A percentile compares a stretch with the other conserved stretches of the same genome.
phyloP scores from a whole-genome alignment of 1,140 invertebrate genomes.

The Chymomyza costata region DNA sequence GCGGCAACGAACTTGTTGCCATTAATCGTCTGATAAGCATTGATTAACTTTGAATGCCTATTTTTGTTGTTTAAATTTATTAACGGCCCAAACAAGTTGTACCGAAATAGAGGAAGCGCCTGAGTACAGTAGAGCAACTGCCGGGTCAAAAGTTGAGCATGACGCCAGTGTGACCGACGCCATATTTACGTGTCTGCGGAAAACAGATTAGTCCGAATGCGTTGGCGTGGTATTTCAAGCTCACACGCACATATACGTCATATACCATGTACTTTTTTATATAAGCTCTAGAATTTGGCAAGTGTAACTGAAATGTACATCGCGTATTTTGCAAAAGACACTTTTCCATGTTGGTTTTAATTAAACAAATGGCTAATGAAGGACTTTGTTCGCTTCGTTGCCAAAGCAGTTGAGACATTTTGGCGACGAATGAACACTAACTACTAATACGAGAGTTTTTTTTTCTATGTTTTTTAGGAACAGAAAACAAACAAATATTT shows the following conservation, averaged over 20 bases:
- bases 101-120: too few species aligned
- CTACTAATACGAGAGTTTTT: too few species aligned
- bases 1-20: slow-evolving; percentile 32
- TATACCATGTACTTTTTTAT: too few species aligned
- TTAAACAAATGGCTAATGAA: slow-evolving; percentile 63
- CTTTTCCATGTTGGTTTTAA: slow-evolving; percentile 42
- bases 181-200: slow-evolving; percentile 39
- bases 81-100: slow-evolving; percentile 6
- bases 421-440: too few species aligned
- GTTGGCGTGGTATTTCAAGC: not conserved
- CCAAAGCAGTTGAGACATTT: slow-evolving; percentile 34
- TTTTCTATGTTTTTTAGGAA: not conserved
- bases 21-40: slow-evolving; percentile 56
- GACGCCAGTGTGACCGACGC: slow-evolving; percentile 56
- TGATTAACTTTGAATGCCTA: slow-evolving; percentile 19
- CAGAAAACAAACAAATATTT: too few species aligned
- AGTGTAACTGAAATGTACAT: too few species aligned
- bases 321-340: too few species aligned
- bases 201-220: slow-evolving; percentile 47
- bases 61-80: slow-evolving; percentile 5
- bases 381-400: slow-evolving; percentile 23
- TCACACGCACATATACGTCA: not conserved
- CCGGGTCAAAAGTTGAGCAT: slow-evolving; percentile 58
- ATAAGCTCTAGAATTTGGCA: too few species aligned
- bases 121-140: too few species aligned